phyloP scores from a whole-genome alignment of 1,140 invertebrate genomes.

The Zaprionus inermis region DNA sequence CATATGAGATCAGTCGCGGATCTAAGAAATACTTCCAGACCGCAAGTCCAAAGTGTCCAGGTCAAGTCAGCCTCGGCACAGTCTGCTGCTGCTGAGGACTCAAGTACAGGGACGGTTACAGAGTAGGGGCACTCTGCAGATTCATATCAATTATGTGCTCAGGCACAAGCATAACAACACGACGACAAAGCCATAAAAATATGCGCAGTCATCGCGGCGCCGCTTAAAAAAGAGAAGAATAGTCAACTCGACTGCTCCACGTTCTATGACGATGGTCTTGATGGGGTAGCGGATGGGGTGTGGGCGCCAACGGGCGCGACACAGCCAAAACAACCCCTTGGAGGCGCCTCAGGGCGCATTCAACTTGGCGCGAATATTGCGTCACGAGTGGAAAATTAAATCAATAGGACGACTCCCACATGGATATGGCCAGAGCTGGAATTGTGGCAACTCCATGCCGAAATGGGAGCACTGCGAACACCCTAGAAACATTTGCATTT shows the following conservation, averaged over 20 bases:
- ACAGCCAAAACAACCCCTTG: conserved; percentile 71
- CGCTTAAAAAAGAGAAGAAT: conserved; percentile 41
- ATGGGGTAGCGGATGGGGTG: conserved; percentile 4
- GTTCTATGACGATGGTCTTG: too few species aligned
- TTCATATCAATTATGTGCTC: conserved; percentile 57
- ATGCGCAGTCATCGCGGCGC: conserved; percentile 78
- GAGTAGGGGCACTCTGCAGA: not conserved
- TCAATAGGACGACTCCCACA: conserved; percentile 79
- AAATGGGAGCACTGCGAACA: conserved; percentile 58
- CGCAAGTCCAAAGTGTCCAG: conserved; percentile 60
- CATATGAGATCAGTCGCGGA: conserved; percentile 9
- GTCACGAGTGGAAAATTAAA: conserved; percentile 72
- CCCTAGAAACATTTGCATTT: conserved; percentile 63
- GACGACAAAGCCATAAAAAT: conserved; percentile 67
- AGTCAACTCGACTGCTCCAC: conserved; percentile 15
- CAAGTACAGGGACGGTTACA: not conserved
- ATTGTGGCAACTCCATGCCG: not conserved
- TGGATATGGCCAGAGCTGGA: conserved; percentile 8
- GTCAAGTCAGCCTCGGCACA: conserved; percentile 48
- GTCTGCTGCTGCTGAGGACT: conserved; percentile 38
- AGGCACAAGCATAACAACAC: conserved; percentile 24
- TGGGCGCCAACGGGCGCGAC: conserved; percentile 23
- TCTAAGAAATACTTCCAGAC: too few species aligned
- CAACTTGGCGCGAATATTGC: conserved; percentile 66
- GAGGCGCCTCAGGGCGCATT: conserved; percentile 62